A percentile compares a stretch with the other conserved stretches of the same genome.
These are phyloP conservation scores for Platalea minor DNA, from an alignment of 2,797 vertebrate genomes.

Conservation along the genomic window DNA sequence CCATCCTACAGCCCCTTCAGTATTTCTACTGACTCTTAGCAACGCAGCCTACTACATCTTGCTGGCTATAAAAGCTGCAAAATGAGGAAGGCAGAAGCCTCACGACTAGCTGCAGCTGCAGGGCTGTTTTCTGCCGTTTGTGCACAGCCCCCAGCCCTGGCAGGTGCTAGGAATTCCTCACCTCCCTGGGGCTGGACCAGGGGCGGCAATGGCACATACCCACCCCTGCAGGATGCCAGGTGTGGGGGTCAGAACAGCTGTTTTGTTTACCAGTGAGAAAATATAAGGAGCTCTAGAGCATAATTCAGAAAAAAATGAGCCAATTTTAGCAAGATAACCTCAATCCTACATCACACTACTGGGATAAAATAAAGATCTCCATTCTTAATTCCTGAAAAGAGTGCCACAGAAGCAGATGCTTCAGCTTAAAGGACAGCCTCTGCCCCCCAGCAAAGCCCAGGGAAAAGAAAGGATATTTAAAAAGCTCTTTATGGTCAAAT, in stretches of 20 bases:
- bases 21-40: neutral
- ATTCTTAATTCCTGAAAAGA: neutral
- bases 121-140: neutral
- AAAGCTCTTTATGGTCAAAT: neutral
- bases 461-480: neutral
- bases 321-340: neutral
- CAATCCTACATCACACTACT: neutral
- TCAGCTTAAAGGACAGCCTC: neutral
- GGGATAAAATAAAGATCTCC: neutral
- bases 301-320: accelerated
- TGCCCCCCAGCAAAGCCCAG: neutral
- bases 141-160: accelerated
- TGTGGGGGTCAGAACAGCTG: neutral
- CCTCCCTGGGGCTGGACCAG: neutral
- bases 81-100: neutral
- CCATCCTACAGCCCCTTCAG: neutral
- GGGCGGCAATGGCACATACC: accelerated
- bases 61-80: neutral
- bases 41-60: neutral
- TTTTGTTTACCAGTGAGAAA: neutral
- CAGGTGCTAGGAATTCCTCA: neutral
- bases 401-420: neutral
- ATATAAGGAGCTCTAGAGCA: neutral
- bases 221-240: accelerated
- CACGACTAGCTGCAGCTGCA: accelerated